Evolutionary conservation across 2,888 invertebrate genomes (phyloP), one percentile per base, ranked within the genome.

Genomic region (Hermaeophaga mercurialis): DNA sequence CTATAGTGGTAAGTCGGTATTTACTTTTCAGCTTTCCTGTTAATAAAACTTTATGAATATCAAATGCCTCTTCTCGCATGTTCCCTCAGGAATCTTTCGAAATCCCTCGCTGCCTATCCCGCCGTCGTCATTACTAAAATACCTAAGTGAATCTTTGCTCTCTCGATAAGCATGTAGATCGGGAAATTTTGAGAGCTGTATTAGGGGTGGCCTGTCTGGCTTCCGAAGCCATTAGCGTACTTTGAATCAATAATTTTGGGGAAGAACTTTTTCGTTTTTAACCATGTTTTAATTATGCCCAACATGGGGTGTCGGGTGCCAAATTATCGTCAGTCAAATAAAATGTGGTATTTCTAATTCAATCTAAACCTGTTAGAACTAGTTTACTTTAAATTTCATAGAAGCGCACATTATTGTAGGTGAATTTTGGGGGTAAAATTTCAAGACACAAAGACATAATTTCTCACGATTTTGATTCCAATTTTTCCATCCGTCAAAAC

Each of bases 31-130:
- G 50, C 50, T 28, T 39, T 49, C 46, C 49, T 43, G 57, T 54
- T 58, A 58, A 58, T 58, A 58, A 58, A 58, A 58, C 49, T 58
- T 58, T 58, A 58, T 58, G 58, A 58, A 58, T 58, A 58, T 58
- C 54, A 58, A 58, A 58, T 54, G 54, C 49, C 54, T 33, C 52
- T 43, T 24, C 52, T 34, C 19, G 44, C 48, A 38, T 48, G 39
- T 54, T 52, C 55, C 52, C 55, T 33, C 47, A 55, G 52, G 56
- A 59, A 55, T 59, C 58, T 54, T 55, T 52, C 38, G 18, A 48
- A 56, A 56, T 59, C 55, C 59, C 59, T 52, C 36, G 58, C 12
- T 22, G 41, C 41, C n/a, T 41, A 18, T 19, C 9, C 47, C 50
- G 33, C 44, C 28, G 28, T 33, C 54, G 43, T 59, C 58, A 58